Conservation (phyloP, 2,113 vertebrate genomes). For the Smithornis capensis region DNA sequence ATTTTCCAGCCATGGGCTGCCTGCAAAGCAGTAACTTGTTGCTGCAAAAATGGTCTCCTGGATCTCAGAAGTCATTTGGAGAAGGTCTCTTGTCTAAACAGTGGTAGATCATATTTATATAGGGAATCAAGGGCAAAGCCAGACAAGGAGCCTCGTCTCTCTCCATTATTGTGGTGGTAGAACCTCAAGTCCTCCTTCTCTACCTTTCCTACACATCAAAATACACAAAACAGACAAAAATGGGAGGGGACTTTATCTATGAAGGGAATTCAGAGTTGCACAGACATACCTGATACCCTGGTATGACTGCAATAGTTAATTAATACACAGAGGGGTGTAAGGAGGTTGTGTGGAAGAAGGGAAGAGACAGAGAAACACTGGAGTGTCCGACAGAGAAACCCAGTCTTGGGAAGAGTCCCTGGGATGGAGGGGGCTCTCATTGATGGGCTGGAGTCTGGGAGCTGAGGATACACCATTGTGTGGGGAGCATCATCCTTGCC, state of each 20-base stretch:
- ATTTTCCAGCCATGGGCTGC: background rate
- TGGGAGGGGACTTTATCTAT: background rate
- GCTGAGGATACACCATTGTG: background rate
- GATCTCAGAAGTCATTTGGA: background rate
- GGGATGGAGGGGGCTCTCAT: background rate
- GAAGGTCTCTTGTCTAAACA: background rate
- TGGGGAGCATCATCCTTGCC: background rate
- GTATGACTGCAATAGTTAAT: background rate
- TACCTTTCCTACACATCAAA: background rate
- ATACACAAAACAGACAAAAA: background rate
- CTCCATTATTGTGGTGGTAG: background rate
- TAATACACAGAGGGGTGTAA: background rate
- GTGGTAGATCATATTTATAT: background rate
- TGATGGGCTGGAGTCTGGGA: background rate
- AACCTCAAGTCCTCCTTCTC: background rate
- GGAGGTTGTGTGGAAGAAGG: background rate
- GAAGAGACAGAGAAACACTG: background rate
- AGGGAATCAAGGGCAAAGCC: background rate
- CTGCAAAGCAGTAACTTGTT: background rate
- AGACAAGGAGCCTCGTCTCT: background rate
- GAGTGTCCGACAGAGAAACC: background rate
- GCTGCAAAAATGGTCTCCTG: background rate
- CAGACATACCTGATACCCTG: background rate
- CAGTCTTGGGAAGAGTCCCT: background rate
- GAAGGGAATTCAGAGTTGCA: background rate